phyloP scores from a whole-genome alignment of 2,888 invertebrate species.

The Apotomis betuletana region DNA sequence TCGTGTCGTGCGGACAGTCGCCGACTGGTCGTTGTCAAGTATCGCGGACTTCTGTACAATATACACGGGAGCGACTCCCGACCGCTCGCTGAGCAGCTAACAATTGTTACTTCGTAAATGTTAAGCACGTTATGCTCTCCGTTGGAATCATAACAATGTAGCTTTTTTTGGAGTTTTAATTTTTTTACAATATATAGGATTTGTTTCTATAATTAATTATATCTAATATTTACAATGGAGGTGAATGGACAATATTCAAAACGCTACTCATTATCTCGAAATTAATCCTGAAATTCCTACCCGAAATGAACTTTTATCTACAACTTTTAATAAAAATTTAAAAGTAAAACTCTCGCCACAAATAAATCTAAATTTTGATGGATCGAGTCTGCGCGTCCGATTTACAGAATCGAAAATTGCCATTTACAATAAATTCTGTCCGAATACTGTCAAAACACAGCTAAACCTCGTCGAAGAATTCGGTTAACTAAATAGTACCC shows the following conservation, averaged over 20 bases:
- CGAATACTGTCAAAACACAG: constrained; percentile 24
- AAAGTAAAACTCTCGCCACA: constrained; percentile 78
- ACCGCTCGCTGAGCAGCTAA: constrained; percentile 65
- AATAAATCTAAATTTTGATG: constrained; percentile 71
- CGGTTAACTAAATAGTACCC: constrained; percentile 36
- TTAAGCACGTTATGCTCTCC: constrained; percentile 69
- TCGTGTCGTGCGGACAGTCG: constrained; percentile 7
- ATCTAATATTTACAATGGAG: constrained; percentile 84
- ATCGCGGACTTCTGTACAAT: constrained; percentile 54
- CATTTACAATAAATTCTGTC: constrained; percentile 37
- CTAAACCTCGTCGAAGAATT: constrained; percentile 24
- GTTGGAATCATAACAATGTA: constrained; percentile 77
- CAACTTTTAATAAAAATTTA: constrained; percentile 79
- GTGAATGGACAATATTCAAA: constrained; percentile 81
- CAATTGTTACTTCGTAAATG: constrained; percentile 70
- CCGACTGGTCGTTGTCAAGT: not conserved
- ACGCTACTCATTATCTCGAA: constrained; percentile 77
- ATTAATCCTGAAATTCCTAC: constrained; percentile 77
- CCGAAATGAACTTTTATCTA: constrained; percentile 81
- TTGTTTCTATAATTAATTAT: constrained; percentile 83
- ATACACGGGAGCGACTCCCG: constrained; percentile 49
- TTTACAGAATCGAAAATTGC: constrained; percentile 37
- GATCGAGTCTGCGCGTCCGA: constrained; percentile 73
- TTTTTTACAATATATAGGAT: constrained; percentile 84
- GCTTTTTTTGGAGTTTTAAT: constrained; percentile 82